Conservation (phyloP, 2,888 invertebrate species). For the Apodemia zela region DNA sequence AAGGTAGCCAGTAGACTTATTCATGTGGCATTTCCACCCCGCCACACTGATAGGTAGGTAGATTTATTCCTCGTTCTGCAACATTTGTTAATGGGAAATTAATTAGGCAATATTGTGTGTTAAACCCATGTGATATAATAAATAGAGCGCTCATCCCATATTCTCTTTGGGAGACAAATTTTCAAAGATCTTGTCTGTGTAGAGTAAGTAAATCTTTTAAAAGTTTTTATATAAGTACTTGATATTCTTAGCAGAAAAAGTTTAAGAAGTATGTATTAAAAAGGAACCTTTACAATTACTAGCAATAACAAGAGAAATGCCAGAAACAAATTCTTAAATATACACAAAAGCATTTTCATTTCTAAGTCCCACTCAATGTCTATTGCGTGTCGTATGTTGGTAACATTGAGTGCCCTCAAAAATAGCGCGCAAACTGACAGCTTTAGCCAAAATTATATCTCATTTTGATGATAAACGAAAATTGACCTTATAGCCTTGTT, state of each 20-base stretch:
- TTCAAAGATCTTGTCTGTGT: background rate
- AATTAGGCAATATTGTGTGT: no score
- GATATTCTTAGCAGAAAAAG: background rate
- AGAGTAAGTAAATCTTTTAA: no score
- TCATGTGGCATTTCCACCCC: no score
- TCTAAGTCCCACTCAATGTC: conserved; percentile 57
- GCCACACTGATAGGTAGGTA: no score
- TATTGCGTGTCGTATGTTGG: conserved; percentile 60
- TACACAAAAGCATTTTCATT: conserved; percentile 37
- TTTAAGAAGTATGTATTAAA: background rate
- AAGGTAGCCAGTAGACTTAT: no score
- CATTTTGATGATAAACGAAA: conserved; percentile 28
- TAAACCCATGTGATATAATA: no score
- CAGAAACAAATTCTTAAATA: conserved; percentile 32
- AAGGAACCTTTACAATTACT: conserved; percentile 10
- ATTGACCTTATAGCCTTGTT: conserved; percentile 25
- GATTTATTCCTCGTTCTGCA: no score
- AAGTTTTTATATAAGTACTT: no score
- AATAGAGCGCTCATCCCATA: conserved; percentile 36
- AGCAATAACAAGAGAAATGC: conserved; percentile 25
- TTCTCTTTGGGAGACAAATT: conserved; percentile 52
- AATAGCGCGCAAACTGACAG: conserved; percentile 58
- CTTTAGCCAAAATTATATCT: conserved; percentile 30
- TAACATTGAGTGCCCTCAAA: conserved; percentile 64
- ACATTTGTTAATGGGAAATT: no score